Evolutionary conservation across 2,113 vertebrate genomes (phyloP), one percentile per base, ranked within the genome.

Genomic region (Chlamydotis undulata): DNA sequence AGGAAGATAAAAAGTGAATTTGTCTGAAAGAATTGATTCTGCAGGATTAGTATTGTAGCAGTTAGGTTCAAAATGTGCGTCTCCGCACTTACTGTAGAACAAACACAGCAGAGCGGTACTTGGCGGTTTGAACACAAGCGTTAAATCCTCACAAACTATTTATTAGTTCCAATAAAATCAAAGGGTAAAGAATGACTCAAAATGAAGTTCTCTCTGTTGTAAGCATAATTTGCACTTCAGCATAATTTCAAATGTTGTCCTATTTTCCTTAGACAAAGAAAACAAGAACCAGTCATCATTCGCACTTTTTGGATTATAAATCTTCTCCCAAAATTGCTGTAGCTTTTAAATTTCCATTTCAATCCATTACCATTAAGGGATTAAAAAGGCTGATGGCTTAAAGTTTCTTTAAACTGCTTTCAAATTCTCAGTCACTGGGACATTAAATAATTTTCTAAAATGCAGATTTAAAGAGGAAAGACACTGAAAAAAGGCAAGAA

Each of bases 281-380:
- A 94, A 82, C n/a, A 90, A 91, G 64, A 94, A 59, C 19, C 10
- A 89, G 75, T 37, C 52, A 84, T 61, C 43, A 80, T 80, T 69
- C 84, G 39, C 39, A 87, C 43, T 67, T 90, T 90, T 67, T 80
- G 83, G 80, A 95, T 95, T 94, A 91, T n/a, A 93, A 94, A 52
- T 89, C 70, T 87, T 73, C 57, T 64, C 29, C 31, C 35, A 45
- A 71, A 56, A 95, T 74, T 81, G 56, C 50, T 68, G 83, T 17
- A 65, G 50, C 43, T 93, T 91, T 93, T 91, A 80, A 74, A 91
- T 90, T 95, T 94, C 90, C 47, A 76, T 96, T 95, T 87, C 74
- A 91, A 89, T 53, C 80, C 63, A 76, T 91, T 85, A 83, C 65
- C 88, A 85, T 87, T 90, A 95, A 71, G 49, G 77, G 63, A 96